phyloP scores from a whole-genome alignment of 2,888 invertebrate species.

The Scaptomyza reducta region DNA sequence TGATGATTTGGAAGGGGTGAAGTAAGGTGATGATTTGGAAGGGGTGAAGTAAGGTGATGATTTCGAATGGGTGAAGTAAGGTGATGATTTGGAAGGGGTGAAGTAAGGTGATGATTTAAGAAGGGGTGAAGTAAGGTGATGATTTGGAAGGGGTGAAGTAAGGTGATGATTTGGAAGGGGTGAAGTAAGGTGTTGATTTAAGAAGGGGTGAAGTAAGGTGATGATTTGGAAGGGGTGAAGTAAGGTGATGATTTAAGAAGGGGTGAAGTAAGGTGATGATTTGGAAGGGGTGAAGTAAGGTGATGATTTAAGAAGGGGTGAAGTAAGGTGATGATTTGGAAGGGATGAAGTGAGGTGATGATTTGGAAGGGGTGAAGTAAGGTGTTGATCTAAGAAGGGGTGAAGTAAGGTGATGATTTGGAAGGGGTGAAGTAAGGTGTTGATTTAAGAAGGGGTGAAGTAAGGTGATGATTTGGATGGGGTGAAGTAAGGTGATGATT shows the following conservation, averaged over 20 bases:
- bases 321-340: not conserved
- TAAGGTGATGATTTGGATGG: not conserved
- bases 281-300: no score
- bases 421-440: no score
- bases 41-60: not conserved
- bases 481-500: not conserved
- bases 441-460: no score
- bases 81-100: no score
- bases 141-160: no score
- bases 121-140: not conserved
- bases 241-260: no score
- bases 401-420: not conserved
- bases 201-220: not conserved
- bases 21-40: not conserved
- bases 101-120: no score
- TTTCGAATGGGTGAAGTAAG: not conserved
- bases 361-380: not conserved
- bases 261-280: not conserved
- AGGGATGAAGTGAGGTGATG: no score
- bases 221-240: no score
- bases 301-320: no score
- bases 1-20: not conserved
- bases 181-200: not conserved
- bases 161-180: not conserved
- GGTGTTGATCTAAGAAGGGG: no score